A percentile compares a stretch with the other conserved stretches of the same genome.
Conservation (phyloP, 2,797 vertebrate species). For the Xenentodon cancila region DNA sequence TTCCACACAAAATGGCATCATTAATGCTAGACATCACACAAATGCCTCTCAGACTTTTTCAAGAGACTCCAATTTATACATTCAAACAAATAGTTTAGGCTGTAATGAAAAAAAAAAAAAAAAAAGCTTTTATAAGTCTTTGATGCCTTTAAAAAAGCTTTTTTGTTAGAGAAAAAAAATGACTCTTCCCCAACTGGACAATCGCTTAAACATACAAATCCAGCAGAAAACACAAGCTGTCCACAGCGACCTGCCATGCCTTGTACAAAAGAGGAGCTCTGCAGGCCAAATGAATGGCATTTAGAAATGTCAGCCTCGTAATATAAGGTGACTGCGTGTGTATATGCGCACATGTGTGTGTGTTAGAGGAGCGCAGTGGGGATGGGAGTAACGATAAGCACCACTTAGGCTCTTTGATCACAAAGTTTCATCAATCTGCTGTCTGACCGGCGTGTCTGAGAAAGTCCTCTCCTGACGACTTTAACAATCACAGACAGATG, state of each 20-base stretch:
- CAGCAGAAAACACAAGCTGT: constrained; percentile 5
- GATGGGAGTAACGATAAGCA: constrained; percentile 90
- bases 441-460: constrained; percentile 89
- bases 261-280: constrained; percentile 24
- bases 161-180: constrained; percentile 33
- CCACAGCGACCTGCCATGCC: constrained; percentile 9
- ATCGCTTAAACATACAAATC: constrained; percentile 15
- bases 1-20: constrained; percentile 72
- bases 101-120: constrained; percentile 66
- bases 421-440: constrained; percentile 87
- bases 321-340: constrained; percentile 1
- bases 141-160: constrained; percentile 47
- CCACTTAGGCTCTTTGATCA: constrained; percentile 96
- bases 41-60: constrained; percentile 62
- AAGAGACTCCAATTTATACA: constrained; percentile 61
- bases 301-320: constrained; percentile 42
- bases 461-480: constrained; percentile 79
- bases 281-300: constrained; percentile 53
- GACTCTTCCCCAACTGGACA: constrained; percentile 2
- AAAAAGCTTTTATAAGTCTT: constrained; percentile 56
- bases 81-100: constrained; percentile 59
- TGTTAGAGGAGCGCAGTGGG: constrained; percentile 52
- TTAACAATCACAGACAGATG: constrained; percentile 23
- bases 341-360: neutral
- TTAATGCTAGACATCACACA: constrained; percentile 70